phyloP scores from a whole-genome alignment of 35 echinoderm and acorn worm species.

The Holothuria glaberrima region DNA sequence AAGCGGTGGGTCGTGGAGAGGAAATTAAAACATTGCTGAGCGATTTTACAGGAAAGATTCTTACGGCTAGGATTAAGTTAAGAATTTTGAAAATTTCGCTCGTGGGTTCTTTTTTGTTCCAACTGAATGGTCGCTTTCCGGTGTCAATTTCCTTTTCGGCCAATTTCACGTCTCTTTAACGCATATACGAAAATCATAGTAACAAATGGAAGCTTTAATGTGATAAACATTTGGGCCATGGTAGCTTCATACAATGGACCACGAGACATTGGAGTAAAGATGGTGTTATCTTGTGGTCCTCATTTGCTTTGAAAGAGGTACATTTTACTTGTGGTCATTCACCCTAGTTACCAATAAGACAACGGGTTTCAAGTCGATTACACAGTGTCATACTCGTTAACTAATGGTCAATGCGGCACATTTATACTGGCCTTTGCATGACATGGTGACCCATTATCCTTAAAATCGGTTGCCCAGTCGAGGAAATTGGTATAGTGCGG shows the following conservation, averaged over 20 bases:
- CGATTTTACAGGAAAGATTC: conserved; percentile 54
- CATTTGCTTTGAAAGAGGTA: too few relatives aligned
- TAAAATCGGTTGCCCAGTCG: too few relatives aligned
- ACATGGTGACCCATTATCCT: too few relatives aligned
- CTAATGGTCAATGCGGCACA: too few relatives aligned
- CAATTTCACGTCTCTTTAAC: not conserved
- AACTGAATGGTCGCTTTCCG: conserved; percentile 23
- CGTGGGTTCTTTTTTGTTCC: conserved; percentile 36
- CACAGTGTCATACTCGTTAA: too few relatives aligned
- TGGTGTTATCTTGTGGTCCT: too few relatives aligned
- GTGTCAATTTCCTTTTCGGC: conserved; percentile 1
- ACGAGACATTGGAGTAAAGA: too few relatives aligned
- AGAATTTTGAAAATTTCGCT: conserved; percentile 22
- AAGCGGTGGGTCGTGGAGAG: conserved; percentile 16
- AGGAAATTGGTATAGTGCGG: too few relatives aligned
- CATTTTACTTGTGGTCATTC: too few relatives aligned
- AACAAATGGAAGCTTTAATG: not conserved
- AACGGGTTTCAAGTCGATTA: too few relatives aligned
- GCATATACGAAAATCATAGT: not conserved
- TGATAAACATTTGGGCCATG: not conserved
- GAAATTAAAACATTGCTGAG: conserved; percentile 58
- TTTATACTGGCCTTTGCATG: too few relatives aligned
- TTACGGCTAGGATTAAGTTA: conserved; percentile 27
- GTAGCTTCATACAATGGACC: not conserved
- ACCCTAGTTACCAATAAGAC: too few relatives aligned